Conservation (phyloP, 1,140 invertebrate genomes). For the Branchinecta lindahli region DNA sequence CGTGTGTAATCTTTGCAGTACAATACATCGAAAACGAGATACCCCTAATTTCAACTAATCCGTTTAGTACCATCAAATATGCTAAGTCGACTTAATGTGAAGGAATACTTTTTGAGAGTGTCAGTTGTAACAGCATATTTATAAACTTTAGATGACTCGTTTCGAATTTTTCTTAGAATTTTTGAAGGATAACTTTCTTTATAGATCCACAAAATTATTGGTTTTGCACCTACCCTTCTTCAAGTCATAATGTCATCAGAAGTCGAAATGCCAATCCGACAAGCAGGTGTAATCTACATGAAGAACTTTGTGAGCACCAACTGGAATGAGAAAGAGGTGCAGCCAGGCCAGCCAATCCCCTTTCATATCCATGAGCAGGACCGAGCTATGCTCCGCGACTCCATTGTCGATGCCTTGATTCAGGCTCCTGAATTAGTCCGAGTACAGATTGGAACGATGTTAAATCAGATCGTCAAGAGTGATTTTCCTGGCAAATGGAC, state of each 20-base stretch:
- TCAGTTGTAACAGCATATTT: not conserved
- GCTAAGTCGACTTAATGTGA: no score
- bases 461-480: constrained; percentile 80
- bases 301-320: constrained; percentile 82
- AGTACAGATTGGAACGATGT: constrained; percentile 76
- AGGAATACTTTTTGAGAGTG: no score
- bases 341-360: constrained; percentile 48
- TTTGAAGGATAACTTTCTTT: constrained; percentile 26
- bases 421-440: constrained; percentile 77
- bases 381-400: constrained; percentile 72
- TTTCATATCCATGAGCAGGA: constrained; percentile 95
- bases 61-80: no score
- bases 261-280: constrained; percentile 76
- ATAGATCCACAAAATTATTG: constrained; percentile 87
- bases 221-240: constrained; percentile 79
- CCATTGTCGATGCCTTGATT: constrained; percentile 87
- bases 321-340: constrained; percentile 72
- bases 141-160: constrained; percentile 1
- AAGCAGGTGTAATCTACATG: constrained; percentile 89
- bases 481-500: constrained; percentile 95
- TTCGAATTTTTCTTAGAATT: not conserved
- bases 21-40: no score
- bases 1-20: no score
- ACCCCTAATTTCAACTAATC: no score
- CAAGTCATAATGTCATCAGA: constrained; percentile 82